These are phyloP conservation scores for Agrilus cyanescens DNA, from an alignment of 2,888 invertebrate species.

Conservation along the genomic window DNA sequence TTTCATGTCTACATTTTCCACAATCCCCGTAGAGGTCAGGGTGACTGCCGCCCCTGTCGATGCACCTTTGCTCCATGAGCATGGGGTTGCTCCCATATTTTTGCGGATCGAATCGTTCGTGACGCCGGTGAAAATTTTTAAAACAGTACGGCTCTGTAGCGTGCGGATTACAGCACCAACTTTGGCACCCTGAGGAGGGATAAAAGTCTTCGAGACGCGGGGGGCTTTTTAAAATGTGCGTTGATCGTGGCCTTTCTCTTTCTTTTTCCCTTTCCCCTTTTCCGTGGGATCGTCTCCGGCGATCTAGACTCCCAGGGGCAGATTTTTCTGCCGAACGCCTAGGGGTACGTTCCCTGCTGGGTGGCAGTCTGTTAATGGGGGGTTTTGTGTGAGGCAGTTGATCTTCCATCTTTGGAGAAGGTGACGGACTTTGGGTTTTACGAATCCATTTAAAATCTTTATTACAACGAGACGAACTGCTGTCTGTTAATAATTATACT, in stretches of 20 bases:
- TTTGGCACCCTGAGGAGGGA: conserved; percentile 21
- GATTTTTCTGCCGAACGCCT: conserved; percentile 22
- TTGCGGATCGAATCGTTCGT: conserved; percentile 39
- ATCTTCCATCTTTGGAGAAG: conserved; percentile 25
- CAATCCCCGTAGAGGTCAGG: conserved; percentile 32
- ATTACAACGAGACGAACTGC: conserved; percentile 49
- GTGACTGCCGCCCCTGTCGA: conserved; percentile 28
- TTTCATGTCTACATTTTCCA: conserved; percentile 18
- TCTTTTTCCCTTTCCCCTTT: conserved; percentile 49
- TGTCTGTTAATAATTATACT: conserved; percentile 27
- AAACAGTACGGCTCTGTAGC: conserved; percentile 23
- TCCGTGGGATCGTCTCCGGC: conserved; percentile 36
- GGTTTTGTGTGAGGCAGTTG: conserved; percentile 26
- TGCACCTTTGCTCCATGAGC: conserved; percentile 28
- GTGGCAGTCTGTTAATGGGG: conserved; percentile 23
- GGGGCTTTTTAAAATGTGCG: conserved; percentile 37
- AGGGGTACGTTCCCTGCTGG: conserved; percentile 22
- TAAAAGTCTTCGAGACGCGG: conserved; percentile 29
- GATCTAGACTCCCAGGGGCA: conserved; percentile 27
- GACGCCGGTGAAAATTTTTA: conserved; percentile 47
- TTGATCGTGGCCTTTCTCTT: conserved; percentile 50
- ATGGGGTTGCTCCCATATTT: conserved; percentile 38
- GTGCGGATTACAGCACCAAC: conserved; percentile 30
- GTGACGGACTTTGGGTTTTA: conserved; percentile 24
- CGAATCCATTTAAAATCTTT: conserved; percentile 59